Evolutionary conservation across 1,140 invertebrate species (phyloP).

Genomic region (Drosophila sturtevanti): DNA sequence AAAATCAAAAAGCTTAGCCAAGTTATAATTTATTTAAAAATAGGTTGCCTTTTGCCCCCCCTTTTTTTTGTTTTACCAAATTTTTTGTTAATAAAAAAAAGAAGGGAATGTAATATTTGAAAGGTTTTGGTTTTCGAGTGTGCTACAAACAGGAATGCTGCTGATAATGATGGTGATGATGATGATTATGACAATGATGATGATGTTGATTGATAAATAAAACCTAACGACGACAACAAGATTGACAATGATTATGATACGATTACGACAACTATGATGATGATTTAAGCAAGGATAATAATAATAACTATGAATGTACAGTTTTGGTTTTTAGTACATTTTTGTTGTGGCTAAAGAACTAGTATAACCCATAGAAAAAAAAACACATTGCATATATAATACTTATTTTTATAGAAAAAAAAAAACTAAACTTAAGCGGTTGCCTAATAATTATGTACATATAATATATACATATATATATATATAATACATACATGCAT

Average conservation of each 20-base stretch:
- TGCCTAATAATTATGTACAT: conserved; percentile 79
- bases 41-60: conserved; percentile 23
- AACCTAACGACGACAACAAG: conserved; percentile 14
- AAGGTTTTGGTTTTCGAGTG: conserved; percentile 42
- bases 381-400: conserved; percentile 46
- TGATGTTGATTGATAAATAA: conserved; percentile 58
- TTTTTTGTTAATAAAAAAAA: conserved; percentile 41
- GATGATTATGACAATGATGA: conserved; percentile 11
- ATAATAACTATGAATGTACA: conserved; percentile 61
- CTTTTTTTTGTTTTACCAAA: conserved; percentile 23
- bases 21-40: conserved; percentile 30
- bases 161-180: conserved; percentile 30
- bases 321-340: conserved; percentile 71
- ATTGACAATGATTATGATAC: conserved; percentile 43
- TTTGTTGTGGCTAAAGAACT: conserved; percentile 47
- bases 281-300: conserved; percentile 22
- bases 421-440: conserved; percentile 69
- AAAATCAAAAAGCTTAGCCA: conserved; percentile 10
- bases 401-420: conserved; percentile 66
- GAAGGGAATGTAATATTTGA: conserved; percentile 6
- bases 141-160: conserved; percentile 40
- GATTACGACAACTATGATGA: conserved; percentile 25
- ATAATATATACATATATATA: conserved; percentile 50
- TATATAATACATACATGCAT: conserved; percentile 44
- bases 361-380: not conserved